Percentiles rank a stretch among this genome's conserved stretches.
phyloP scores from a whole-genome alignment of 1,140 invertebrate genomes.

The Hyphantria cunea region DNA sequence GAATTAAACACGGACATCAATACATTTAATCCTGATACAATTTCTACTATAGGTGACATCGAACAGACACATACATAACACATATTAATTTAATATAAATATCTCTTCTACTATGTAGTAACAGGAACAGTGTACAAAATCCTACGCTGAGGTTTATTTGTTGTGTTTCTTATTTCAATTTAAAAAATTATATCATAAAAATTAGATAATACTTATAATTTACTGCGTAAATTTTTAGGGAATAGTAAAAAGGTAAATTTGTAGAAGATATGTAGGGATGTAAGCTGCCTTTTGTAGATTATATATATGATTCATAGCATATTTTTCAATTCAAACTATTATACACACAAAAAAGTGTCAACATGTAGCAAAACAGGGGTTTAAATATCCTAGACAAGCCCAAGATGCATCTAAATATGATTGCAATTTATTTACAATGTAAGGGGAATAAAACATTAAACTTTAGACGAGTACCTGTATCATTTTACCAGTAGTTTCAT shows the following conservation, averaged over 20 bases:
- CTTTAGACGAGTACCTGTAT: too few relatives aligned
- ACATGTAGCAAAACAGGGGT: too few relatives aligned
- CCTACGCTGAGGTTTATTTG: conserved; percentile 21
- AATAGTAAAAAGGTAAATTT: conserved; percentile 25
- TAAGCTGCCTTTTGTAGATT: not conserved
- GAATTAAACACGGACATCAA: not conserved
- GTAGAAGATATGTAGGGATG: conserved; percentile 28
- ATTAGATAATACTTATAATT: conserved; percentile 12
- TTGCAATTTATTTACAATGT: too few relatives aligned
- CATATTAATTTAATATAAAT: conserved; percentile 2
- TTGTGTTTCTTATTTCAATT: conserved; percentile 5
- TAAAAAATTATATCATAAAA: conserved; percentile 10
- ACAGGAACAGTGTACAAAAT: conserved; percentile 6
- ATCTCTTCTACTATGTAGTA: not conserved
- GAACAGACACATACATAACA: not conserved
- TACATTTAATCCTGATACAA: conserved; percentile 8
- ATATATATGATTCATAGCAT: too few relatives aligned
- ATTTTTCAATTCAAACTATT: too few relatives aligned
- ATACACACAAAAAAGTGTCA: too few relatives aligned
- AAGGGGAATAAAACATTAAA: too few relatives aligned
- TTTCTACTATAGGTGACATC: conserved; percentile 8
- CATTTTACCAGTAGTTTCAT: too few relatives aligned
- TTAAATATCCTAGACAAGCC: too few relatives aligned
- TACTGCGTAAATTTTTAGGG: conserved; percentile 13
- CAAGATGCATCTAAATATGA: too few relatives aligned